Conservation (phyloP, 2,797 vertebrate species). For the Megalops cyprinoides region DNA sequence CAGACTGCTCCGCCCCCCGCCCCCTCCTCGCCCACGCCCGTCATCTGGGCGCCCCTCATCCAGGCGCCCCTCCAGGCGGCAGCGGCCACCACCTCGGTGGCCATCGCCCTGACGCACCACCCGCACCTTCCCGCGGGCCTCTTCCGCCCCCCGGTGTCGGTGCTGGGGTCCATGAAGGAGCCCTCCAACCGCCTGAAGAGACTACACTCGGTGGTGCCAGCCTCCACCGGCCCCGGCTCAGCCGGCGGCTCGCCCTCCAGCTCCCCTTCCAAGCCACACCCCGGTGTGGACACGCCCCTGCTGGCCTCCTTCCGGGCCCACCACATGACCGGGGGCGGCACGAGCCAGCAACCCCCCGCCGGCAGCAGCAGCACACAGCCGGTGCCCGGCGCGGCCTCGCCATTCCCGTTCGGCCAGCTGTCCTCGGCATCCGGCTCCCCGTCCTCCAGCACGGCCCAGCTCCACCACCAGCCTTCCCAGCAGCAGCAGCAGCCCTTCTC, state of each 20-base stretch:
- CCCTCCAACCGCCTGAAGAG: conserved; percentile 71
- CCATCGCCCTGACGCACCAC: conserved; percentile 91
- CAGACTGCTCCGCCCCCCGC: conserved; percentile 70
- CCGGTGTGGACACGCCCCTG: conserved; percentile 75
- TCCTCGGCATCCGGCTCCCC: conserved; percentile 54
- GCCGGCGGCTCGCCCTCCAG: conserved; percentile 76
- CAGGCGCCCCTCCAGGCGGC: conserved; percentile 94
- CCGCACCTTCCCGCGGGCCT: conserved; percentile 86
- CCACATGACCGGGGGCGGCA: conserved; percentile 51
- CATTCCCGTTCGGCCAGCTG: conserved; percentile 60
- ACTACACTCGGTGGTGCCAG: conserved; percentile 67
- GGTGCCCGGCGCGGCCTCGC: conserved; percentile 43
- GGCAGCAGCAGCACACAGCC: conserved; percentile 48
- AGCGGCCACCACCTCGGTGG: conserved; percentile 90
- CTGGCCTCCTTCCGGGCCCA: conserved; percentile 79
- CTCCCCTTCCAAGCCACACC: conserved; percentile 71
- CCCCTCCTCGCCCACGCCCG: conserved; percentile 78
- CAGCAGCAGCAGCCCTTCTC: conserved; percentile 67
- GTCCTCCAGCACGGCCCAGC: conserved; percentile 72
- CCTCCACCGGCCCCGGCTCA: conserved; percentile 49
- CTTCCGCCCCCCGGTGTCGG: conserved; percentile 83
- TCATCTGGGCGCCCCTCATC: conserved; percentile 95
- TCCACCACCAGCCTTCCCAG: conserved; percentile 65
- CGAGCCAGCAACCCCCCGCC: conserved; percentile 62
- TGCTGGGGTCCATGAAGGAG: conserved; percentile 74